A percentile compares a stretch with the other conserved stretches of the same genome.
phyloP scores from a whole-genome alignment of 1,140 invertebrate species.

The Portunus trituberculatus region DNA sequence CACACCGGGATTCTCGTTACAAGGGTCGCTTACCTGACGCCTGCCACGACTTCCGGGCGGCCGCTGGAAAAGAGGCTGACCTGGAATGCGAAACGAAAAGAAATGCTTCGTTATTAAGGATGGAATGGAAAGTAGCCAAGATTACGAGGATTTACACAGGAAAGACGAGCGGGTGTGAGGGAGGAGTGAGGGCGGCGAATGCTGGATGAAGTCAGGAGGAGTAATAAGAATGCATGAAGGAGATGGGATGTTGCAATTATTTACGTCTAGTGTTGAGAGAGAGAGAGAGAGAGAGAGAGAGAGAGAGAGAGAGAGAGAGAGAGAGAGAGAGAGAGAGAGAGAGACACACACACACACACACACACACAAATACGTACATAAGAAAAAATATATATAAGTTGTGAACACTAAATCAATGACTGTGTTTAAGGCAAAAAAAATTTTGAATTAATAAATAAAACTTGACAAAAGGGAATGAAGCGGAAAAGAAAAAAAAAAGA shows the following conservation, averaged over 20 bases:
- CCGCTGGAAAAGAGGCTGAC: neutral
- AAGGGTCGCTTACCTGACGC: constrained; percentile 9
- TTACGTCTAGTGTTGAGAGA: no score
- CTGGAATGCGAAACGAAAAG: constrained; percentile 21
- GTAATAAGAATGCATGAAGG: no score
- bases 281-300: no score
- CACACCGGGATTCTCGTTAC: neutral
- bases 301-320: neutral
- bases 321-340: neutral
- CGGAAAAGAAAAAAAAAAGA: no score
- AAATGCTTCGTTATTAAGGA: neutral
- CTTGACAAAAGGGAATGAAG: no score
- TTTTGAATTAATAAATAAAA: no score
- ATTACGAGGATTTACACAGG: neutral
- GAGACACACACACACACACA: neutral
- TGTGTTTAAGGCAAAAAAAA: no score
- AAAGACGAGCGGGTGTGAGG: neutral
- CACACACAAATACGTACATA: neutral
- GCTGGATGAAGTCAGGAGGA: neutral
- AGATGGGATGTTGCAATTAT: no score
- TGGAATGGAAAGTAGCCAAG: neutral
- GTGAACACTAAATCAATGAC: no score
- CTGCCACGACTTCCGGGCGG: neutral
- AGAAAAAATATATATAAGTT: neutral
- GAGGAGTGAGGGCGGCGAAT: neutral